Percentiles rank a stretch among this genome's conserved stretches.
phyloP scores from a whole-genome alignment of 2,113 vertebrate species.

The Zosterops hypoxanthus region DNA sequence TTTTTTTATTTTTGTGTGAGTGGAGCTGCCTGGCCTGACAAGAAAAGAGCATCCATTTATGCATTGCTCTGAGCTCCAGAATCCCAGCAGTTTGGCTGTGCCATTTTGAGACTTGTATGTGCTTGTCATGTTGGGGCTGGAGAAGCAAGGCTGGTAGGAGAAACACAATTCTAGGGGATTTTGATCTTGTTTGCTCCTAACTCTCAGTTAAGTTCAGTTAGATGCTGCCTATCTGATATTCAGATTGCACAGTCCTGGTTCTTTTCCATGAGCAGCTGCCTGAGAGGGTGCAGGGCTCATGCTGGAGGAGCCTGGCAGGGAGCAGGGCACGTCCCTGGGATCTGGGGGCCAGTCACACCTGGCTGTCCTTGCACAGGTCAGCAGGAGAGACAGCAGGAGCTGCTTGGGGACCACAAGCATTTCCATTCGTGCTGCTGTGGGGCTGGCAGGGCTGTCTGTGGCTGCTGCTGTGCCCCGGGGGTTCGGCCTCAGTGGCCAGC shows the following conservation, averaged over 20 bases:
- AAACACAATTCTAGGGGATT: background rate
- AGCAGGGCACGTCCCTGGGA: background rate
- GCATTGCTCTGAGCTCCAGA: background rate
- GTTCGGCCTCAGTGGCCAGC: background rate
- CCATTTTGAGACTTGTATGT: background rate
- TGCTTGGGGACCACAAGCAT: background rate
- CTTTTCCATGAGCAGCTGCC: background rate
- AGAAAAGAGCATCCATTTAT: background rate
- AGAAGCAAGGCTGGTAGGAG: background rate
- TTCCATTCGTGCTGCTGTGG: background rate
- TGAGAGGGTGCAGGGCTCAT: fast-evolving
- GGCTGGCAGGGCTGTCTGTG: background rate
- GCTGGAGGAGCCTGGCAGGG: background rate
- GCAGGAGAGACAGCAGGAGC: background rate
- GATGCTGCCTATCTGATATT: background rate
- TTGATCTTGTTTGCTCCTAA: background rate
- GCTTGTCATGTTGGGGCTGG: background rate
- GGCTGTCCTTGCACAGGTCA: fast-evolving
- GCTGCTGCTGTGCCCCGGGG: background rate
- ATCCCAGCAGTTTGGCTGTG: background rate
- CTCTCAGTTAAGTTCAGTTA: background rate
- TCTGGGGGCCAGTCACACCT: fast-evolving
- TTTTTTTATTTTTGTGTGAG: background rate
- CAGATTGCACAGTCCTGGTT: background rate
- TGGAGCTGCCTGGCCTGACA: background rate